Base-by-base conservation (phyloP, 2,888 invertebrate species). In the Esperia sulphurella region DNA sequence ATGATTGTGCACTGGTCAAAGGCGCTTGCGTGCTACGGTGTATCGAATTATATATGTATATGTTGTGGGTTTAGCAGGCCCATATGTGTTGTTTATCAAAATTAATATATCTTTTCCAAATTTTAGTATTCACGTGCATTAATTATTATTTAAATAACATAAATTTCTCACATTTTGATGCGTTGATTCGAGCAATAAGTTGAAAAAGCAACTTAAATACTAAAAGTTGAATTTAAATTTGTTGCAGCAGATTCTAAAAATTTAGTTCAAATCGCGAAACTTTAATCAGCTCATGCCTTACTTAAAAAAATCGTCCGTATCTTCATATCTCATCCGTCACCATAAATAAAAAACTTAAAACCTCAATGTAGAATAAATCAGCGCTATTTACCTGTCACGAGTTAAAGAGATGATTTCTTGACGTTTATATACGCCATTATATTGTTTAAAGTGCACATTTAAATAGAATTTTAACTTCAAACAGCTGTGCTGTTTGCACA, bases 11-110 rank as follows among this genome's bases (percentile, higher is more conserved):
- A 79, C 77, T 80, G 79, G 73, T 77, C 66, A 61, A 56, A 56
- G 76, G 78, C 78, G 86, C 76, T 83, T 81, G 78, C 79, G 84
- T 80, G 75, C 68, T 60, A 14, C 53, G 49, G 38, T 64, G 63
- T 53, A 41, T 51, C 50, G 58, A 50, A 51, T 53, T 59, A 48
- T 65, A 59, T 70, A 61, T 72, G 70, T 74, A 70, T 74, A 71
- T 75, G 71, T 70, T 61, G 63, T 58, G 62, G 45, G 45, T 12
- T 14, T 44, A 51, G 41, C 21, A 13, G 47, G 31, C 30, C n/a
- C 39, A 8, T 13, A 38, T 38, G 41, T 13, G 43, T 43, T 35
- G 29, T 45, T 47, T 41, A 8, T 33, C 14, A 28, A 40, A n/a
- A 13, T 35, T 45, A 41, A 41, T 13, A 21, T 43, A 43, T 9